Base-by-base conservation (phyloP, 2,888 invertebrate genomes). In the Sarcophaga carnaria region DNA sequence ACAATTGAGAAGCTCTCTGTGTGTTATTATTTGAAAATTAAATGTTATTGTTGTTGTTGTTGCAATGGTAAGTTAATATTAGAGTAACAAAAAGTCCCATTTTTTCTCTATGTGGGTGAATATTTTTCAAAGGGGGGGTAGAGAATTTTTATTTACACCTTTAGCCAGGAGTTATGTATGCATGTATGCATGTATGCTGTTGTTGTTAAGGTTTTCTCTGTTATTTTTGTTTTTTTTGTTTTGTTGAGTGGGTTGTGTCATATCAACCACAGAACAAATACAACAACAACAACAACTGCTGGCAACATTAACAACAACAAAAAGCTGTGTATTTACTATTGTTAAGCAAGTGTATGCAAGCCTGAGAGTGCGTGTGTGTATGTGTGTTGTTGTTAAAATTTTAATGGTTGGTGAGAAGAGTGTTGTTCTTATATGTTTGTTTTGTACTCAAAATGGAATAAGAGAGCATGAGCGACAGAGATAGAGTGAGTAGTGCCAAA, bases 181-280 rank as follows among this genome's bases (percentile, higher is more conserved):
- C 54, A 37, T 37, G 17, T 54, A 54, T 54, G 54, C 54, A 14
- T 54, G 54, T 54, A 54, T 49, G 49, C 8, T 37, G 37, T 54
- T 54, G 54, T 54, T 54, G 72, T 78, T 77, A 45, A 66, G 60
- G 8, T 67, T 25, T 37, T 6, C 12, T 22, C n/a, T 20, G 59
- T 17, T 12, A 45, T 37, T 45, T 75, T 14, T 37, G 45, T 17
- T 66, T 17, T 12, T 54, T 45, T 45, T 75, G 64, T 59, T 45
- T 22, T 80, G 80, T 80, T 67, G 75, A 67, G 86, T 83, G 83
- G 86, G 83, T 86, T 83, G 86, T 83, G 80, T 86, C 86, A 86
- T 80, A 77, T 84, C 76, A 84, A 80, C 84, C 80, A 71, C 76
- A 80, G 74, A 76, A 60, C 17, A 45, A 12, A 83, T 59, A 74